Evolutionary conservation across 2,888 invertebrate species (phyloP), one percentile per base, ranked within the genome.

Genomic region (Acronicta leporina): DNA sequence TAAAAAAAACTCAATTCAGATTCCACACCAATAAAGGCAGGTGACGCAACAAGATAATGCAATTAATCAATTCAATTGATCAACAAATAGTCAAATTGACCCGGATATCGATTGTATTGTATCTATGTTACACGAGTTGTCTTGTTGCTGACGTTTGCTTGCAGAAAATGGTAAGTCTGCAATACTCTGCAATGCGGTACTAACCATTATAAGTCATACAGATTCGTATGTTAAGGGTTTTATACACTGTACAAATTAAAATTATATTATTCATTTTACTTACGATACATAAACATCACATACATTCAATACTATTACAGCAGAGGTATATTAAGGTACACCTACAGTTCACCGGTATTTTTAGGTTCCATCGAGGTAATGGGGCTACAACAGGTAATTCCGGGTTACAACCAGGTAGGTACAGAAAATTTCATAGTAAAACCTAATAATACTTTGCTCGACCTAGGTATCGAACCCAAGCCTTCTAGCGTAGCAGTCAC

Each of bases 51-150:
- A 46, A 55, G 55, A 55, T 44, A 50, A 48, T 55, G 51, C 58
- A 38, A 62, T 54, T 15, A 56, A 73, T 58, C 50, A 45, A 52
- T 74, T 30, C 15, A 56, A 57, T 30, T 51, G 15, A 45, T 75
- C 52, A 78, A 68, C 79, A 59, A 42, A 49, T 64, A 20, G 43
- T 27, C 43, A 30, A 63, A 63, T 40, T 77, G 66, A 73, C 73
- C 65, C 69, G 65, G 66, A 75, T 69, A 69, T 78, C 41, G 53
- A 55, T 51, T 38, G n/a, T 60, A 6, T 20, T 33, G n/a, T 27
- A 76, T 67, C 41, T 69, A 46, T 79, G 79, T 70, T 63, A 76
- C 79, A 78, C 79, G 69, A 67, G 77, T 50, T 20, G 16, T 20
- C 4, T 51, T 16, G 33, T 49, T 48, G 73, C 73, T 69, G 66